phyloP scores from a whole-genome alignment of 2,888 invertebrate genomes.

The Polymixis lichenea region DNA sequence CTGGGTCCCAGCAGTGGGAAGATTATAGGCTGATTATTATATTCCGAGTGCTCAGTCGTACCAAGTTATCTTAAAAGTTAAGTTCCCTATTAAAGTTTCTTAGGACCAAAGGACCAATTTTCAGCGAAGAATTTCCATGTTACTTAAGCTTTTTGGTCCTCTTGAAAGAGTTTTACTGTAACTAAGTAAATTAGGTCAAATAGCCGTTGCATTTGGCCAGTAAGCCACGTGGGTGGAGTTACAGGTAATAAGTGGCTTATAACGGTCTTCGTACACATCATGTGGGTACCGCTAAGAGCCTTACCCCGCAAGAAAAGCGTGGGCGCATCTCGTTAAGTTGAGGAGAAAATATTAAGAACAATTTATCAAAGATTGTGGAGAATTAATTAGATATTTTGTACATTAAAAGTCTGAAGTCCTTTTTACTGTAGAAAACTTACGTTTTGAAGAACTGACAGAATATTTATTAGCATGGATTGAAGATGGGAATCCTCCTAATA shows the following conservation, averaged over 20 bases:
- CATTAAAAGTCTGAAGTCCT: neutral
- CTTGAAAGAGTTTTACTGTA: neutral
- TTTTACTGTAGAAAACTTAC: neutral
- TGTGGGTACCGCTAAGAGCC: conserved; percentile 55
- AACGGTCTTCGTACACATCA: conserved; percentile 46
- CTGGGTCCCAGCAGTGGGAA: too few relatives aligned
- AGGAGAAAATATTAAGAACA: conserved; percentile 16
- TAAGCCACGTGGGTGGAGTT: conserved; percentile 51
- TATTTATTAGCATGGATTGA: neutral
- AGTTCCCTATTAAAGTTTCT: neutral
- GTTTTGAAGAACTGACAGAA: neutral
- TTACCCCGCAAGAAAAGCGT: conserved; percentile 40
- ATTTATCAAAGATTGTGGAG: conserved; percentile 28
- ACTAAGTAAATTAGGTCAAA: conserved; percentile 29
- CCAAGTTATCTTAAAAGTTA: neutral
- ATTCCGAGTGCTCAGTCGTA: neutral
- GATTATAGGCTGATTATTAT: neutral
- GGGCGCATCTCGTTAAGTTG: conserved; percentile 42
- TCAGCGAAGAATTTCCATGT: neutral
- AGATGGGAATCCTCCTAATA: too few relatives aligned
- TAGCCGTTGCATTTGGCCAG: conserved; percentile 37
- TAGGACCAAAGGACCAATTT: neutral
- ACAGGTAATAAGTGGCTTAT: conserved; percentile 49
- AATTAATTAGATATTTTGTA: conserved; percentile 23
- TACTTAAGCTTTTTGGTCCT: neutral